Conservation (phyloP, 1,140 invertebrate species). For the Drosophila repletoides region DNA sequence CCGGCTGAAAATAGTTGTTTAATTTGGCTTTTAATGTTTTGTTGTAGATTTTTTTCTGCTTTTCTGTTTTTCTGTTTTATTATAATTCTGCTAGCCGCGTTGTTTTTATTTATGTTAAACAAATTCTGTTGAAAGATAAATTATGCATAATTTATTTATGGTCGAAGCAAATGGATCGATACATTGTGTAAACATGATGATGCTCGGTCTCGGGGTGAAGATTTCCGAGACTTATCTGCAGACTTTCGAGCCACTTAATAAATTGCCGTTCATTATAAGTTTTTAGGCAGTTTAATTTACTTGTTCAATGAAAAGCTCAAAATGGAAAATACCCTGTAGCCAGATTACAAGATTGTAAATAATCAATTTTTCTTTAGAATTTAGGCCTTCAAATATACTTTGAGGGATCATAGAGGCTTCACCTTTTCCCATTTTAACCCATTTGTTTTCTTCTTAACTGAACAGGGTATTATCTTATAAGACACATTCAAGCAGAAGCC, state of each 20-base stretch:
- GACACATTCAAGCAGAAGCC: not conserved
- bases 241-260: conserved; percentile 42
- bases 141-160: conserved; percentile 69
- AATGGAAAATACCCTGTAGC: not conserved
- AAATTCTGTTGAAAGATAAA: conserved; percentile 63
- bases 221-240: not conserved
- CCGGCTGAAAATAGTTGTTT: conserved; percentile 46
- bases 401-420: no score
- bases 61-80: not conserved
- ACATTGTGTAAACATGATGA: conserved; percentile 18
- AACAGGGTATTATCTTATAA: no score
- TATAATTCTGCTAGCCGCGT: not conserved
- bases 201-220: not conserved
- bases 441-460: no score
- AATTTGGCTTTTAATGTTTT: conserved; percentile 61
- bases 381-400: no score
- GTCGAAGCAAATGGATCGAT: conserved; percentile 56
- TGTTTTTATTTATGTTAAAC: conserved; percentile 32
- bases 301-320: conserved; percentile 7
- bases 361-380: no score
- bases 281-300: conserved; percentile 62
- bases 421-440: no score
- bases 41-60: not conserved
- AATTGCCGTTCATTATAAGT: conserved; percentile 68
- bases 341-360: not conserved